A percentile compares a stretch with the other conserved stretches of the same genome.
Conservation (phyloP, 2,888 invertebrate species). For the Parapristionchus giblindavisi region DNA sequence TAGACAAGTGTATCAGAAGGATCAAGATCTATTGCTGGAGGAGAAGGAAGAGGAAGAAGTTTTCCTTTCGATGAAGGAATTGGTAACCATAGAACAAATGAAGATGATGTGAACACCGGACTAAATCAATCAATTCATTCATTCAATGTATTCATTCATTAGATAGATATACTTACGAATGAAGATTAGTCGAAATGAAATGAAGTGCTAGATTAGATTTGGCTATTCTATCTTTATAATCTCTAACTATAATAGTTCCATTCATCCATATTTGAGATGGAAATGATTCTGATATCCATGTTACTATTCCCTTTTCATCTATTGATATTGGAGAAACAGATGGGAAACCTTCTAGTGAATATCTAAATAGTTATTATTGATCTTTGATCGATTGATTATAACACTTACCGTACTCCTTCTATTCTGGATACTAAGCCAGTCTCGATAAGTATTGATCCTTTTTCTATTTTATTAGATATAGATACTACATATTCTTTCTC, state of each 20-base stretch:
- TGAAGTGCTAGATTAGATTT: not conserved
- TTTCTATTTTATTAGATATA: not conserved
- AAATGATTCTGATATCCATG: slow-evolving; percentile 1
- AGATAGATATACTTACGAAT: slow-evolving; percentile 6
- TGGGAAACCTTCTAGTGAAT: not conserved
- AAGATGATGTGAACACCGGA: slow-evolving; percentile 11
- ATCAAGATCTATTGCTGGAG: slow-evolving; percentile 23
- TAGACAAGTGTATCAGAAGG: not conserved
- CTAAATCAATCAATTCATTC: slow-evolving; percentile 5
- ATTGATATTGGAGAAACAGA: not conserved
- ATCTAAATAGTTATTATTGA: not conserved
- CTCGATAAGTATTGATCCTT: not conserved
- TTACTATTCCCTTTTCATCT: slow-evolving; percentile 2
- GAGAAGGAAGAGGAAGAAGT: slow-evolving; percentile 28
- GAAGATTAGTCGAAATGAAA: not conserved
- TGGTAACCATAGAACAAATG: not conserved
- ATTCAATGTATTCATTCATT: not conserved
- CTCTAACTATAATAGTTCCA: slow-evolving; percentile 10
- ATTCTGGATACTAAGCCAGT: not conserved
- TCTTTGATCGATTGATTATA: not conserved
- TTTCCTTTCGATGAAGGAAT: not conserved
- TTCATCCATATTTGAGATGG: slow-evolving; percentile 20
- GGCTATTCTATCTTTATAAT: not conserved
- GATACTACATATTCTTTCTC: slow-evolving; percentile 4
- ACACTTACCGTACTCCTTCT: slow-evolving; percentile 1